Base-by-base conservation (phyloP, 1,140 invertebrate genomes). In the Pseudomyrmex concolor region DNA sequence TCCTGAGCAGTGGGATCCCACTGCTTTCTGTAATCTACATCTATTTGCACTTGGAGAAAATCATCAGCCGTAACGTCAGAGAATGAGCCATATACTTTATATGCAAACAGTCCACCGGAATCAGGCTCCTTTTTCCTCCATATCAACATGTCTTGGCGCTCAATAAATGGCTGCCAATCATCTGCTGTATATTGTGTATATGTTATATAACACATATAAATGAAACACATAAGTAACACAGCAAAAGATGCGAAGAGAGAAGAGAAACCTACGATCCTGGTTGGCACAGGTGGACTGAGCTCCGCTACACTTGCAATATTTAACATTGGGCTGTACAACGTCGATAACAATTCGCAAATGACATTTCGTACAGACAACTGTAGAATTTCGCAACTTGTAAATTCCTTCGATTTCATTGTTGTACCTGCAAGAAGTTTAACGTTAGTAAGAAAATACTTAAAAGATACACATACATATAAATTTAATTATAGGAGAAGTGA, bases 31-130 rank as follows among this genome's bases (percentile, higher is more conserved):
- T 97, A 98, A 25, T 96, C 95, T 17, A 96, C 95, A 92, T 98
- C 97, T 15, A 97, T 95, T 93, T 98, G 97, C 12, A 97, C 97
- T 87, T 96, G 96, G 1, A 98, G 94, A 92, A 98, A 98, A 92
- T 98, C 97, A 87, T 96, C 95, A 0, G 97, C 97, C 0, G 95
- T 95, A 2, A 98, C 96, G 88, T 98, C 97, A 67, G 96, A 93
- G 89, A 97, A 98, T 0, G 95, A 95, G 0, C 97, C 97, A 94
- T 97, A 98, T 0, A 98, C 97, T 97, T 98, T 98, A 89, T 98
- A 98, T 34, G 97, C 95, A 93, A 96, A 98, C 17, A 97, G 93
- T 22, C 96, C 96, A 74, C 95, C 92, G 0, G 94, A 94, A 25
- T 95, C 92, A 63, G 95, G 93, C 87, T 97, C 96, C 91, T 96